Evolutionary conservation across 2,797 vertebrate species (phyloP), one percentile per base, ranked within the genome.

Genomic region (Clarias fuscus): DNA sequence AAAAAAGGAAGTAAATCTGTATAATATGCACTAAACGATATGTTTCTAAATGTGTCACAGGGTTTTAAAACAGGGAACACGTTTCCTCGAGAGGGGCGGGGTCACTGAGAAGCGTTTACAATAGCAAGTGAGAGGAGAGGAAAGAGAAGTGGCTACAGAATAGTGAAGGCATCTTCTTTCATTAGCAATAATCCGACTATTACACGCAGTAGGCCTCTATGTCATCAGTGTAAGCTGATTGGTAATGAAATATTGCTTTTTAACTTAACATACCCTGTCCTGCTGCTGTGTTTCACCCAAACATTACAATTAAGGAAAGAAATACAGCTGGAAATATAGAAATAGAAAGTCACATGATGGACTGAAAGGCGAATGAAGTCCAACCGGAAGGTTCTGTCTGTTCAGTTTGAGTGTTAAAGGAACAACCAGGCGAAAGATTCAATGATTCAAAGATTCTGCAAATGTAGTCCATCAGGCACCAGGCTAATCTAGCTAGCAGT

Each of bases 181-280:
- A 79, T 88, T 71, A 85, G 53, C 85, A 70, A 85, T 84, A 72
- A 86, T 58, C 77, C 83, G 62, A 84, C 84, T 76, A 78, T 86
- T 85, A 88, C 76, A 83, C 84, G 87, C 67, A 85, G 81, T n/a
- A 88, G 78, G 88, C 88, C 87, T 86, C 81, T 59, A 86, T 72
- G 64, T 82, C 56, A 79, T 79, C 83, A 89, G 67, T 61, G 85
- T 68, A 71, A 77, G 65, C 37, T 81, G 85, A 76, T 61, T 77
- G 65, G 64, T 62, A n/a, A 82, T 78, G 87, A 75, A 86, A 90
- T 93, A 92, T 93, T 93, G 93, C 93, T 93, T 90, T 80, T 86
- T 85, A 88, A 67, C 86, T 78, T 87, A 82, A 90, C 85, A 56
- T 89, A 92, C 89, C 92, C 89, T 93, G 91, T 92, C 68, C 84